These are phyloP conservation scores for Galerucella pusilla DNA, from an alignment of 2,888 invertebrate species.

Conservation along the genomic window DNA sequence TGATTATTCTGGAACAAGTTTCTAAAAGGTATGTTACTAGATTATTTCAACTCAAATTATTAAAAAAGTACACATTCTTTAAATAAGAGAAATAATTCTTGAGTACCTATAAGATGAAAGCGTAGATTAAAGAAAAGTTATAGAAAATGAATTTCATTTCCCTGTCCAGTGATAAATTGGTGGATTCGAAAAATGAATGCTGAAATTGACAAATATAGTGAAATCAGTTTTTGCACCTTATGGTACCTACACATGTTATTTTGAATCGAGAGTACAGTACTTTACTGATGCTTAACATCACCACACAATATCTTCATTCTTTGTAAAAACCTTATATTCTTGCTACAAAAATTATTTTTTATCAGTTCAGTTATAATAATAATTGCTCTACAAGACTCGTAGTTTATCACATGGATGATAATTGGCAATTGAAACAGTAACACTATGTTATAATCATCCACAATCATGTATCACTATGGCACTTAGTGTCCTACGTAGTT, in stretches of 20 bases:
- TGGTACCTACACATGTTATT: slow-evolving; percentile 28
- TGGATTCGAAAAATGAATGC: background rate
- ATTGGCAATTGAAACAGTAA: slow-evolving; percentile 62
- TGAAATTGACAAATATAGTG: background rate
- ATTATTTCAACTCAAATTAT: background rate
- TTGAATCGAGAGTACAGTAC: slow-evolving; percentile 38
- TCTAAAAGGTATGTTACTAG: background rate
- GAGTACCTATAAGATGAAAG: slow-evolving; percentile 4
- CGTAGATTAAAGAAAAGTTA: background rate
- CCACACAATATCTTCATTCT: slow-evolving; percentile 59
- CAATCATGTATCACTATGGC: slow-evolving; percentile 63
- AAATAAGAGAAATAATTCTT: slow-evolving; percentile 11
- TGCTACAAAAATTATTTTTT: slow-evolving; percentile 48
- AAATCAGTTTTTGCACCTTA: slow-evolving; percentile 3
- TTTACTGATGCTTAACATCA: slow-evolving; percentile 50
- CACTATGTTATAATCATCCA: slow-evolving; percentile 59
- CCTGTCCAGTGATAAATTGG: slow-evolving; percentile 3
- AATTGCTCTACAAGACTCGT: slow-evolving; percentile 59
- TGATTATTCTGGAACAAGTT: background rate
- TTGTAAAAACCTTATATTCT: slow-evolving; percentile 55
- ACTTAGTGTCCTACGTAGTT: slow-evolving; percentile 59
- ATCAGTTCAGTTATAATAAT: slow-evolving; percentile 50
- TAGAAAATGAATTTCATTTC: slow-evolving; percentile 10
- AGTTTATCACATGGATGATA: slow-evolving; percentile 66
- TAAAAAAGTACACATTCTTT: background rate